Percentiles rank a stretch among this genome's conserved stretches.
phyloP scores from a whole-genome alignment of 1,140 invertebrate genomes.

The Apocrypta bakeri region DNA sequence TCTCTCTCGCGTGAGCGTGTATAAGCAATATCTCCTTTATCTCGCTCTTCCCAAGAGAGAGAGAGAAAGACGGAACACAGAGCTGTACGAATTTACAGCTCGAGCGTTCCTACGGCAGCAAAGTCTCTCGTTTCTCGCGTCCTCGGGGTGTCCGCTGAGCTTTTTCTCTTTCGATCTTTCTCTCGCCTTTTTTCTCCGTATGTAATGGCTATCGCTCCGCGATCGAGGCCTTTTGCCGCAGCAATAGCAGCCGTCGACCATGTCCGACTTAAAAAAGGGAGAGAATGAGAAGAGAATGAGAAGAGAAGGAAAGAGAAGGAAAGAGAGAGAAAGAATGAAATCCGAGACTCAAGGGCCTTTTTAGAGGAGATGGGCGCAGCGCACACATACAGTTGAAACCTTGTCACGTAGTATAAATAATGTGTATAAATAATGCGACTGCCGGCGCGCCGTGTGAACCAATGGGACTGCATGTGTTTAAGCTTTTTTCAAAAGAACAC shows the following conservation, averaged over 20 bases:
- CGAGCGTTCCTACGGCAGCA: not conserved
- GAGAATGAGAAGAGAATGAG: not conserved
- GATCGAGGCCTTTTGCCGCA: constrained; percentile 41
- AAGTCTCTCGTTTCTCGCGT: constrained; percentile 38
- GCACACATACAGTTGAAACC: constrained; percentile 28
- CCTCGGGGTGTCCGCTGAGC: constrained; percentile 38
- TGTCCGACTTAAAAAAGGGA: constrained; percentile 19
- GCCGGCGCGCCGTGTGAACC: constrained; percentile 23
- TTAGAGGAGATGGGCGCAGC: not conserved
- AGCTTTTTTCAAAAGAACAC: constrained; percentile 1
- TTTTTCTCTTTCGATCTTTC: constrained; percentile 31
- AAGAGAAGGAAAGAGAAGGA: constrained; percentile 11
- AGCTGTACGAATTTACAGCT: constrained; percentile 28
- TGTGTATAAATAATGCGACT: constrained; percentile 50
- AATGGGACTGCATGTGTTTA: constrained; percentile 25
- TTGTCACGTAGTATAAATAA: constrained; percentile 49
- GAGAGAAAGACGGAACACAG: constrained; percentile 21
- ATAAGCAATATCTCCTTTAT: constrained; percentile 1
- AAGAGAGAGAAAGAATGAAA: constrained; percentile 17
- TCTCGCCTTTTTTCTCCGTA: not conserved
- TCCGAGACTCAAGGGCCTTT: constrained; percentile 23
- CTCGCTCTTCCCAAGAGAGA: not conserved
- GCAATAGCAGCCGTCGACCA: constrained; percentile 4
- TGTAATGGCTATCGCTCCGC: constrained; percentile 24
- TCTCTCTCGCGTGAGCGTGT: not conserved